A percentile compares a stretch with the other conserved stretches of the same genome.
Evolutionary conservation across 2,797 vertebrate species (phyloP).

Genomic region (Crypturellus tataupa): DNA sequence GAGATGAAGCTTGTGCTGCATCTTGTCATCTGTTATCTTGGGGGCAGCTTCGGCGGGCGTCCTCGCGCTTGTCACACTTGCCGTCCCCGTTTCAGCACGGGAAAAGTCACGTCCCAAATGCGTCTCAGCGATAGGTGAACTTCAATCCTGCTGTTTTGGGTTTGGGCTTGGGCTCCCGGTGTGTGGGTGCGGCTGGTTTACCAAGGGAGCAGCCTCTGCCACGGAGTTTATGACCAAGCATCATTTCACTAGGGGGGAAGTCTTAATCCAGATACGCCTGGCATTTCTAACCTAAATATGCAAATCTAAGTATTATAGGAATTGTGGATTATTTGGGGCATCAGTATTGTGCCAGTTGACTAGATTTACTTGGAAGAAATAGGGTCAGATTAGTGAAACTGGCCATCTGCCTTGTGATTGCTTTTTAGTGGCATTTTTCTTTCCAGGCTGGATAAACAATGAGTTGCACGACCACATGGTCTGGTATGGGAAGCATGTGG

Average conservation of each 20-base stretch:
- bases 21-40: slow-evolving; percentile 91
- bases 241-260: neutral
- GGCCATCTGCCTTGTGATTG: slow-evolving; percentile 70
- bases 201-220: neutral
- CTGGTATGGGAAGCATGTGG: slow-evolving; percentile 29
- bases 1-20: slow-evolving; percentile 89
- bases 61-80: slow-evolving; percentile 83
- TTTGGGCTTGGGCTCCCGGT: neutral
- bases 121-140: neutral
- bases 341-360: slow-evolving; percentile 42
- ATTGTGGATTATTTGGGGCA: slow-evolving; percentile 65
- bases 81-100: slow-evolving; percentile 30
- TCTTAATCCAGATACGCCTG: slow-evolving; percentile 10
- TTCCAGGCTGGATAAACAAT: slow-evolving; percentile 55
- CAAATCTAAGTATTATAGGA: slow-evolving; percentile 70
- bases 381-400: slow-evolving; percentile 77
- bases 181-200: neutral
- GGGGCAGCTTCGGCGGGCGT: slow-evolving; percentile 83
- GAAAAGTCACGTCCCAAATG: slow-evolving; percentile 18
- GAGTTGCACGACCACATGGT: slow-evolving; percentile 40
- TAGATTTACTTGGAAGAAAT: slow-evolving; percentile 72
- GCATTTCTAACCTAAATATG: slow-evolving; percentile 71
- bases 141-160: neutral
- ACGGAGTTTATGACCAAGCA: slow-evolving; percentile 21
- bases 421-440: slow-evolving; percentile 51